Conservation (phyloP, 2,797 vertebrate genomes). For the Coilia nasus region DNA sequence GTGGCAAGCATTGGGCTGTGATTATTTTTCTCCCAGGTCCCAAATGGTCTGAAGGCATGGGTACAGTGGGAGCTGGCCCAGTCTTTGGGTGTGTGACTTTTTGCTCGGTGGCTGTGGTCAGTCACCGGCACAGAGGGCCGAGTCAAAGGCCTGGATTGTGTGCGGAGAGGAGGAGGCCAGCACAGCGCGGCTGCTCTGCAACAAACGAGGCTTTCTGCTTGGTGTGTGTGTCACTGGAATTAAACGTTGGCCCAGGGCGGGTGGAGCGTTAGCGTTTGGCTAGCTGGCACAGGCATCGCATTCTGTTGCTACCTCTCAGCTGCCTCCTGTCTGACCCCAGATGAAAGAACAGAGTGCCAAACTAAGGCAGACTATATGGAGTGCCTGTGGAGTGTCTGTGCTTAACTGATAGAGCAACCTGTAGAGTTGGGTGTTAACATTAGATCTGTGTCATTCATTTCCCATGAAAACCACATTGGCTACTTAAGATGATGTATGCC, state of each 20-base stretch:
- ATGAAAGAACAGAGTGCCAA: slow-evolving; percentile 63
- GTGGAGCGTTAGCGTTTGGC: slow-evolving; percentile 59
- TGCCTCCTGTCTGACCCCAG: slow-evolving; percentile 67
- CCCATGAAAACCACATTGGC: neutral
- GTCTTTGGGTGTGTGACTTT: slow-evolving; percentile 34
- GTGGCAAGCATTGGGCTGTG: slow-evolving; percentile 9
- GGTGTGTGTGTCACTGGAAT: slow-evolving; percentile 41
- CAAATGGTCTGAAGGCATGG: slow-evolving; percentile 33
- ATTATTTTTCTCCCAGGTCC: slow-evolving; percentile 21
- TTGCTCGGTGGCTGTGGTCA: slow-evolving; percentile 7
- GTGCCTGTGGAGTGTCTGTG: slow-evolving; percentile 65
- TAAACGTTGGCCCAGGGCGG: slow-evolving; percentile 39
- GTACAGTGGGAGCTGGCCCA: slow-evolving; percentile 35
- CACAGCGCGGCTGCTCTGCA: neutral
- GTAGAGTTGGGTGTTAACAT: neutral
- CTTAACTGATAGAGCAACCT: slow-evolving; percentile 46
- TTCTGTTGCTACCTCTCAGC: slow-evolving; percentile 64
- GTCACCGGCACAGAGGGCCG: slow-evolving; percentile 22
- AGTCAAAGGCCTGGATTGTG: slow-evolving; percentile 28
- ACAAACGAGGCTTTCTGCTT: slow-evolving; percentile 63
- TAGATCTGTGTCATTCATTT: neutral
- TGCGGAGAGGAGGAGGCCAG: neutral
- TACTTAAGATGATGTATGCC: neutral
- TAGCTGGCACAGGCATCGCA: slow-evolving; percentile 56
- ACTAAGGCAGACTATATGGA: slow-evolving; percentile 68